phyloP scores from a whole-genome alignment of 2,113 vertebrate species.

The Callorhinus ursinus region DNA sequence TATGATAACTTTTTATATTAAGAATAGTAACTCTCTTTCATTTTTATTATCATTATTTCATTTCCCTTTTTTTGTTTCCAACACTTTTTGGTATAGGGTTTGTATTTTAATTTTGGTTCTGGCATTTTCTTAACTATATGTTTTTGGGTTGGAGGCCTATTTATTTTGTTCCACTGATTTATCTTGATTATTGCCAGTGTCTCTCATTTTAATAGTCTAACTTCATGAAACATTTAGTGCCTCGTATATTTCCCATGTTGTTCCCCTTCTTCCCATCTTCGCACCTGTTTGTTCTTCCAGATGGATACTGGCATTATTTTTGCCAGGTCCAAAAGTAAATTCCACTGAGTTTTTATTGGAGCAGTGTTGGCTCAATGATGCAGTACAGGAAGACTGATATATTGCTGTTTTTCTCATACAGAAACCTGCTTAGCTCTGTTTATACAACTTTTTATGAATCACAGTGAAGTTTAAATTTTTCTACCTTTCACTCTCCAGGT shows the following conservation, averaged over 20 bases:
- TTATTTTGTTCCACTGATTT: not conserved
- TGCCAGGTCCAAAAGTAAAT: not conserved
- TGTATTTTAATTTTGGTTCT: not conserved
- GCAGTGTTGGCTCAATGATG: not conserved
- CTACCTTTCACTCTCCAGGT: not conserved
- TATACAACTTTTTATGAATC: not conserved
- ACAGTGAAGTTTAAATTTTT: not conserved
- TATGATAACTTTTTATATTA: not conserved
- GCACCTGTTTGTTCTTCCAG: not conserved
- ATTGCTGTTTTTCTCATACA: not conserved
- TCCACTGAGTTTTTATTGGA: not conserved
- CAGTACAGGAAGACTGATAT: not conserved
- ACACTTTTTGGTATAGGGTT: not conserved
- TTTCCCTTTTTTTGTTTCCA: not conserved
- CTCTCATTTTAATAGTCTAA: not conserved
- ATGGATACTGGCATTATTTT: not conserved
- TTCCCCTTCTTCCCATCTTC: not conserved
- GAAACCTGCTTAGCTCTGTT: not conserved
- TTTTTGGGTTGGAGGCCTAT: not conserved
- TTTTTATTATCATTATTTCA: not conserved
- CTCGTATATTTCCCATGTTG: not conserved
- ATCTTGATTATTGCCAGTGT: not conserved
- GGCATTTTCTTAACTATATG: not conserved
- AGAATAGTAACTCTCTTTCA: not conserved
- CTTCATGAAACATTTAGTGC: not conserved